phyloP scores from a whole-genome alignment of 2,797 vertebrate genomes.

The Lepus oiostolus region DNA sequence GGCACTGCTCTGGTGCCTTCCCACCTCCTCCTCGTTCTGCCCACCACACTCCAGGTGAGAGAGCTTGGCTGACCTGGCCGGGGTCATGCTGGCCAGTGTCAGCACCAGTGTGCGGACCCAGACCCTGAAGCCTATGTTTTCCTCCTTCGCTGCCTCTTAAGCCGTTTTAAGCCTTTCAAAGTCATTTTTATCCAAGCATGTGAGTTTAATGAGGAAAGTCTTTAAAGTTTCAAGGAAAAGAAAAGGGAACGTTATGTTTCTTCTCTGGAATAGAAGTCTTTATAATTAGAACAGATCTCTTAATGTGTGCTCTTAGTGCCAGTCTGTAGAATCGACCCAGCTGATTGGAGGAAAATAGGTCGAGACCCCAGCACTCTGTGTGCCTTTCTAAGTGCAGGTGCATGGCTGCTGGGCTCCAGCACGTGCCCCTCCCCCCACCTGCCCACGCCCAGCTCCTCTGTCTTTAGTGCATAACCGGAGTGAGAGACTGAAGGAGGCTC shows the following conservation, averaged over 20 bases:
- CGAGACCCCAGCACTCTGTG: background rate
- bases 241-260: background rate
- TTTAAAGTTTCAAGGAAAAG: constrained; percentile 51
- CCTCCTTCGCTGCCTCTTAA: background rate
- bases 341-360: constrained; percentile 63
- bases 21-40: background rate
- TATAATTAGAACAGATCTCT: background rate
- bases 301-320: constrained; percentile 34
- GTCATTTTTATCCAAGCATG: constrained; percentile 73
- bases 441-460: constrained; percentile 33
- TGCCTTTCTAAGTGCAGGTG: background rate
- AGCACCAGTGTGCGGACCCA: background rate
- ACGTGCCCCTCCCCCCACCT: background rate
- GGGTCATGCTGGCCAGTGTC: background rate
- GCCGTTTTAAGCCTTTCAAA: constrained; percentile 53
- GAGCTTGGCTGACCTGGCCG: background rate
- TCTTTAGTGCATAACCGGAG: background rate
- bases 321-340: background rate
- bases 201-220: constrained; percentile 78
- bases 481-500: background rate
- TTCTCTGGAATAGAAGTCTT: background rate
- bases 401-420: accelerated
- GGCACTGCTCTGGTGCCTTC: accelerated
- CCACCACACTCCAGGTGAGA: background rate
- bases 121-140: background rate